A percentile compares a stretch with the other conserved stretches of the same genome.
phyloP scores from a whole-genome alignment of 2,113 vertebrate genomes.

The Fregetta grallaria region DNA sequence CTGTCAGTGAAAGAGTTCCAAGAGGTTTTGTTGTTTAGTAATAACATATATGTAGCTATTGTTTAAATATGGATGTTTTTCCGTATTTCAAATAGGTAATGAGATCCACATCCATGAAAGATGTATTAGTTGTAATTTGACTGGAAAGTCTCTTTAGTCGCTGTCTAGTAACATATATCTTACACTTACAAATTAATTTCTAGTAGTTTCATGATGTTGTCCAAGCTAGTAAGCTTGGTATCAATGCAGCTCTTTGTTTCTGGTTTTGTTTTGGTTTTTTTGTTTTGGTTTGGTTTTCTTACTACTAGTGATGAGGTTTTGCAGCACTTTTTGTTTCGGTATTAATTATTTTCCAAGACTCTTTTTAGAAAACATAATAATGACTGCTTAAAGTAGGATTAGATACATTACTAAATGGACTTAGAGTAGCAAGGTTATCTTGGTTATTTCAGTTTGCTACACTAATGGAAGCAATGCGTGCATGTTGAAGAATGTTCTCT shows the following conservation, averaged over 20 bases:
- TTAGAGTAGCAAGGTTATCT: not conserved
- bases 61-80: not conserved
- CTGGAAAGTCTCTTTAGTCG: not conserved
- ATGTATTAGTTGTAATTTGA: not conserved
- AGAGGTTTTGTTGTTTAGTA: not conserved
- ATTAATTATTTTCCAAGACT: not conserved
- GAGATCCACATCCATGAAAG: not conserved
- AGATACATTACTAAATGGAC: not conserved
- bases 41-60: not conserved
- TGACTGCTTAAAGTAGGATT: not conserved
- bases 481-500: not conserved
- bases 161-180: not conserved
- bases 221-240: not conserved
- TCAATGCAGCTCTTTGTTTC: not conserved
- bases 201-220: not conserved
- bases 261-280: no score
- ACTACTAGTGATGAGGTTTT: not conserved
- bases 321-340: not conserved
- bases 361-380: not conserved
- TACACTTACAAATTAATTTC: not conserved
- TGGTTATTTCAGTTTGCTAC: not conserved
- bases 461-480: not conserved
- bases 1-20: slow-evolving; percentile 20
- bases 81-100: not conserved
- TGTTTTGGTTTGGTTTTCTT: not conserved